These are phyloP conservation scores for Rhinophrynus dorsalis DNA, from an alignment of 2,797 vertebrate genomes.

Conservation along the genomic window DNA sequence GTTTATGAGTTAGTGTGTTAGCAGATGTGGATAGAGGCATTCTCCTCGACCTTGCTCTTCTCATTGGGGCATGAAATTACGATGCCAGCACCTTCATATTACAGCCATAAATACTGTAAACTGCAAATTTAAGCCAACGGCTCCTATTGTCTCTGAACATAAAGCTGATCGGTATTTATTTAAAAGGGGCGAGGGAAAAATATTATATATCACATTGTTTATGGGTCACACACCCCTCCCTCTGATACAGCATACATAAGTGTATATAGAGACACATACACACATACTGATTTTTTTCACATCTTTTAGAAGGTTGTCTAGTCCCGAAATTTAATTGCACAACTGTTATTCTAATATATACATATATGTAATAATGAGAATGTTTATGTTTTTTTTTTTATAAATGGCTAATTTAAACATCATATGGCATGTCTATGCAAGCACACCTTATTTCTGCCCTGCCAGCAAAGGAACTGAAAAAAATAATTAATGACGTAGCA, in stretches of 20 bases:
- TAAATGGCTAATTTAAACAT: too few relatives aligned
- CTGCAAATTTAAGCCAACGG: slow-evolving; percentile 99
- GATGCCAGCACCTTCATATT: slow-evolving; percentile 99
- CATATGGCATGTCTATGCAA: too few relatives aligned
- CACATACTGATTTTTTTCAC: too few relatives aligned
- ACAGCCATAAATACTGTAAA: slow-evolving; percentile 99
- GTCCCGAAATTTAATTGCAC: too few relatives aligned
- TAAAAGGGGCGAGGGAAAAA: slow-evolving; percentile 96
- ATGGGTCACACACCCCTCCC: slow-evolving; percentile 70
- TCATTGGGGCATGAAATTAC: slow-evolving; percentile 99
- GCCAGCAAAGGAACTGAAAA: too few relatives aligned
- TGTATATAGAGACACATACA: neutral
- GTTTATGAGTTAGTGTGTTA: slow-evolving; percentile 99
- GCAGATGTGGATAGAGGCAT: slow-evolving; percentile 99
- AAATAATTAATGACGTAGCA: too few relatives aligned
- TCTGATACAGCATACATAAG: neutral
- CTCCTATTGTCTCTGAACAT: slow-evolving; percentile 99
- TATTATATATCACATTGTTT: slow-evolving; percentile 99
- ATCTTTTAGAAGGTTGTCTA: too few relatives aligned
- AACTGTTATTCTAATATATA: neutral
- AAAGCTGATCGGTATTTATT: slow-evolving; percentile 99
- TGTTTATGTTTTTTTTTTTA: too few relatives aligned
- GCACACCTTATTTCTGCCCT: too few relatives aligned
- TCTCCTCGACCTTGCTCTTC: slow-evolving; percentile 99
- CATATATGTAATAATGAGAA: slow-evolving; percentile 8